Base-by-base conservation (phyloP, 92 coral and sea anemone genomes). In the Porites divaricata region DNA sequence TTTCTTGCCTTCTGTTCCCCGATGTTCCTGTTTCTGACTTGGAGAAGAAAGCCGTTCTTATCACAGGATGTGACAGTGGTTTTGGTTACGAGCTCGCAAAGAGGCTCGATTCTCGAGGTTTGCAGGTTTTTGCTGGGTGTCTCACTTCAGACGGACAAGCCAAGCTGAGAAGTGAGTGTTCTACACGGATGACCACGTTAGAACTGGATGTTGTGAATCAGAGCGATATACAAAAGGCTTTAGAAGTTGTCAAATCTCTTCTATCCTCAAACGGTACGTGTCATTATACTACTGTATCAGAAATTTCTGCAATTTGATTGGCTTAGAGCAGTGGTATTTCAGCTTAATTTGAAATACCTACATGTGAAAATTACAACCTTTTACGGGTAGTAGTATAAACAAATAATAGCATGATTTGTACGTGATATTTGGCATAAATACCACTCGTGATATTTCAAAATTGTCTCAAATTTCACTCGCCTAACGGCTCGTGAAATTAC, bases 41-140 rank as follows among this genome's bases (percentile, higher is more conserved):
- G 35, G 76, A 86, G 24, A 86, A 77, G 61, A 92, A 90, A 53
- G 90, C 87, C 65, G 97, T 91, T 3, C 67, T 93, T 7, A 86
- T 93, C 59, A 91, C 97, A 6, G 97, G 95, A 45, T 93, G 97
- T 67, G 97, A 93, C 78, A 91, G 85, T 41, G 97, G 97, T 0
- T 93, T 93, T 64, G 97, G 95, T 15, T 86, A 86, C 69, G 88
- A 91, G 75, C 81, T 93, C 50, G 95, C 95, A 11, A 75, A 81
- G 65, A 84, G 70, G 51, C 76, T 93, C 35, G 97, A 93, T 74
- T 72, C 76, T 1, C 78, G 52, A 17, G 95, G 97, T 10, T 80
- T 93, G 70, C 85, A 83, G 14, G 95, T 93, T 57, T 84, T 91
- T 50, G 97, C 97, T 3, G 89, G 90, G 51, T 93, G 97, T 83